Conservation (phyloP, 2,113 vertebrate genomes). For the Eulemur rufifrons region DNA sequence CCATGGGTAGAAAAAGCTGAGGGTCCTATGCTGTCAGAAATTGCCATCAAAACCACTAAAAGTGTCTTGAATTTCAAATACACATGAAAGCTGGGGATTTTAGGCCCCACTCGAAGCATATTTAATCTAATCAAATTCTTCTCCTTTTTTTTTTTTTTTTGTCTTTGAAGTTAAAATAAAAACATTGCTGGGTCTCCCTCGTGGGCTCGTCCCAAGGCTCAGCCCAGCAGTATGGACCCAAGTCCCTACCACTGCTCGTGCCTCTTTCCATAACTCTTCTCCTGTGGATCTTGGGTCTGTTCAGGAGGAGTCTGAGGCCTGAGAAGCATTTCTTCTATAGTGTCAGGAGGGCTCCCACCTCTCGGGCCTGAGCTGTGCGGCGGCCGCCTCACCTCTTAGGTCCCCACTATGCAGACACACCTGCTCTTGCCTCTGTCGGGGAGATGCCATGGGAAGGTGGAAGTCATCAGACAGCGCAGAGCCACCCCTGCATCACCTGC, state of each 20-base stretch:
- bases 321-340: background rate
- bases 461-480: background rate
- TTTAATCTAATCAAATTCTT: background rate
- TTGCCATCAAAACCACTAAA: background rate
- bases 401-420: accelerated
- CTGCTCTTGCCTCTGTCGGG: background rate
- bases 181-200: background rate
- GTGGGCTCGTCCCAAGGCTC: background rate
- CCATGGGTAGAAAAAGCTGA: background rate
- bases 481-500: background rate
- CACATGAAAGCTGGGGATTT: background rate
- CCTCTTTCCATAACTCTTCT: background rate
- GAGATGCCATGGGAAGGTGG: background rate
- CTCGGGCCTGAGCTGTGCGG: background rate
- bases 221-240: background rate
- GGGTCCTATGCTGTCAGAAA: background rate
- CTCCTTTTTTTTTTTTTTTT: background rate
- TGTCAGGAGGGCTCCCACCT: background rate
- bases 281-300: background rate
- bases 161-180: background rate
- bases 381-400: background rate
- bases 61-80: background rate
- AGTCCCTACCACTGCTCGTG: background rate
- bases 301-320: background rate
- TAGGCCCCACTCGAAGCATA: background rate